Evolutionary conservation across 2,888 invertebrate genomes (phyloP), one percentile per base, ranked within the genome.

Genomic region (Heteromurus nitidus): DNA sequence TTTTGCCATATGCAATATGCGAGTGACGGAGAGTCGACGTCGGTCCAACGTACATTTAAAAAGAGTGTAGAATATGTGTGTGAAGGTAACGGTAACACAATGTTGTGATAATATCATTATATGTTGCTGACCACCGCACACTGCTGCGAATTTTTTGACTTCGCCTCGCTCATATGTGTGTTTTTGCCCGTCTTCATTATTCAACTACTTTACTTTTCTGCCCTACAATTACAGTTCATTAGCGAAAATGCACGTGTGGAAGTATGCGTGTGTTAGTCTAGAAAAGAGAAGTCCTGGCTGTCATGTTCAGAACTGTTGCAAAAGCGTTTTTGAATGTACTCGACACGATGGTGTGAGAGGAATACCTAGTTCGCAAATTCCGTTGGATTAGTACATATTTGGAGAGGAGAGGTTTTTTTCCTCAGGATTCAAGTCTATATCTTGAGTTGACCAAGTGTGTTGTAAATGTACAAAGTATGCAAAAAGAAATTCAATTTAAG

Each of bases 151-250:
- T 20, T 22, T 18, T 18, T 16, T 53, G 20, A 30, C 18, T 50
- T 13, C 50, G 3, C n/a, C 20, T 50, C n/a, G n/a, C 50, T 18
- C 5, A n/a, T n/a, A n/a, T n/a, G n/a, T 18, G 50, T 50, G 50
- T 44, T 22, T 50, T n/a, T 50, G 16, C 50, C 30, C 11, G 50
- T 28, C 28, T 50, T 68, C 50, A 50, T 65, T 22, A 65, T 67
- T 24, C 24, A 5, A n/a, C 18, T 44, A 44, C 42, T 44, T 2
- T 67, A 5, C 47, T 22, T 26, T 20, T 24, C 47, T 28, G 44
- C 28, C 31, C 72, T 55, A 20, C 53, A 69, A 69, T 69, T 69
- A 69, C 53, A 69, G 53, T 53, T 69, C 69, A 69, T 69, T 69
- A 69, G 69, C 26, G 31, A 69, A n/a, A 69, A 31, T 42, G 31